phyloP scores from a whole-genome alignment of 2,797 vertebrate genomes.

The Neostethus bicornis region DNA sequence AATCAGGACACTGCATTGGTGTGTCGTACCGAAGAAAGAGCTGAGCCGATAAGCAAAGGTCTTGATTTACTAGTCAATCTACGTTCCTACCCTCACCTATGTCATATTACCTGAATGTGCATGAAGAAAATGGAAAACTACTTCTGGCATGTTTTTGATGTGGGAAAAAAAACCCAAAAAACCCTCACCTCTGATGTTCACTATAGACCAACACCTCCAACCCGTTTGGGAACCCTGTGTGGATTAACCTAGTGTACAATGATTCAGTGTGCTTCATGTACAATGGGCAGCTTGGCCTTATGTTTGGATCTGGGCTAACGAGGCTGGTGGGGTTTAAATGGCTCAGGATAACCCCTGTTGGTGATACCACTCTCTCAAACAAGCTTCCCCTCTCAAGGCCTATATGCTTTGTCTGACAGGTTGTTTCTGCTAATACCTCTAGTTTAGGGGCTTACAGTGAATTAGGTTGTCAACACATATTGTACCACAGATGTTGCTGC shows the following conservation, averaged over 20 bases:
- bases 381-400: slow-evolving; percentile 30
- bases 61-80: too few relatives aligned
- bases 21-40: too few relatives aligned
- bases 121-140: too few relatives aligned
- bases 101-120: too few relatives aligned
- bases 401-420: slow-evolving; percentile 45
- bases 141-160: too few relatives aligned
- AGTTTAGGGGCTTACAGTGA: slow-evolving; percentile 59
- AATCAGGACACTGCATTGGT: too few relatives aligned
- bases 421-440: slow-evolving; percentile 53
- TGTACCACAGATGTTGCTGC: slow-evolving; percentile 60
- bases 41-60: too few relatives aligned
- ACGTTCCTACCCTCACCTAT: too few relatives aligned
- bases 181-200: too few relatives aligned
- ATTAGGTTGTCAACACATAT: slow-evolving; percentile 66
- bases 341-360: slow-evolving; percentile 27
- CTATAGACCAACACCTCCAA: slow-evolving; percentile 9
- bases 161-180: too few relatives aligned
- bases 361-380: slow-evolving; percentile 46
- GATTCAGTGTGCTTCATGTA: slow-evolving; percentile 55
- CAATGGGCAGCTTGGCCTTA: slow-evolving; percentile 45
- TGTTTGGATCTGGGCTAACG: slow-evolving; percentile 61
- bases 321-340: slow-evolving; percentile 60
- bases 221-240: slow-evolving; percentile 34
- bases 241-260: slow-evolving; percentile 58